Base-by-base conservation (phyloP, 2,797 vertebrate genomes). In the Decapterus maruadsi region DNA sequence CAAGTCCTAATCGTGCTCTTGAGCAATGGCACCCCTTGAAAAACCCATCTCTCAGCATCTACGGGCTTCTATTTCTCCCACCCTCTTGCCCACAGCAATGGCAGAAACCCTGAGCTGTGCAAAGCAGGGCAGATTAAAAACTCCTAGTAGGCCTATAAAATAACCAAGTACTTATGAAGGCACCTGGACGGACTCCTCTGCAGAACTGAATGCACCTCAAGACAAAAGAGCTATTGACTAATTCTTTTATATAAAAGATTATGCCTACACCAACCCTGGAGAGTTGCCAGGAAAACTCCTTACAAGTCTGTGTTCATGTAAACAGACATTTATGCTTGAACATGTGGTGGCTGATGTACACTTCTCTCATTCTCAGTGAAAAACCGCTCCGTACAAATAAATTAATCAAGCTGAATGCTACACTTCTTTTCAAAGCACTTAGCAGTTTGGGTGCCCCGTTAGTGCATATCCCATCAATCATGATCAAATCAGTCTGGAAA, bases 201-300 rank as follows among this genome's bases (percentile, higher is more conserved):
- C 68, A 79, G 50, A 75, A 68, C 36, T 78, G 64, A 84, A 80
- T 16, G 59, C 67, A 60, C 78, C 60, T 72, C 58, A 59, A 80
- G 68, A 93, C 90, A 92, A 92, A 90, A 85, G 79, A 77, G 45
- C 83, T 75, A 88, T 91, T 93, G 83, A 90, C 72, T 76, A 55
- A 78, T 68, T 66, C 55, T 77, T 81, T 87, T 86, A 79, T 84
- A 76, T 56, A 81, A 85, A 80, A 81, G 72, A 82, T 81, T 68
- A 73, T 77, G 59, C 67, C 77, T 60, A 54, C 72, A 80, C 77
- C 70, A 68, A 75, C 60, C 26, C 66, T 51, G 72, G 76, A 81
- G 36, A 60, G 26, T 2, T 48, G 79, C 88, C 70, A 40, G 73
- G 80, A 84, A 89, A 84, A 73, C 61, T 76, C 78, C 81, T 80